phyloP scores from a whole-genome alignment of 2,113 vertebrate genomes.

The Bombycilla garrulus region DNA sequence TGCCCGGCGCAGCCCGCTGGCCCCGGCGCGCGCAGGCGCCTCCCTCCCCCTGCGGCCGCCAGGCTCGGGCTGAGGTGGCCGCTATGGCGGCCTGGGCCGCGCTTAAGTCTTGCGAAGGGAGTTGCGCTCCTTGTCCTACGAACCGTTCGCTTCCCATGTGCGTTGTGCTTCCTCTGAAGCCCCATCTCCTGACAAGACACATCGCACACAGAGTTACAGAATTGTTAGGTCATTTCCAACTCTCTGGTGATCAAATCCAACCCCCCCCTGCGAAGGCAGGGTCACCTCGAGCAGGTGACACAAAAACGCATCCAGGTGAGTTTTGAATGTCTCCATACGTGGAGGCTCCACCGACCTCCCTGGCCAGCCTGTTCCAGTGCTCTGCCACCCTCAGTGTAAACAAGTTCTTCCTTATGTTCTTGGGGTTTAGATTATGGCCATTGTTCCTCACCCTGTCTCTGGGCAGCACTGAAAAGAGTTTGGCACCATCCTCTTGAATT shows the following conservation, averaged over 20 bases:
- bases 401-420: neutral
- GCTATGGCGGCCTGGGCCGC: rapidly evolving
- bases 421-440: neutral
- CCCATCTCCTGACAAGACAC: too few species aligned
- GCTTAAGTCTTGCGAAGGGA: rapidly evolving
- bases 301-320: rapidly evolving
- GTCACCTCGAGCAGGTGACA: neutral
- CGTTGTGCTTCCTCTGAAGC: rapidly evolving
- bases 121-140: rapidly evolving
- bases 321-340: neutral
- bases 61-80: rapidly evolving
- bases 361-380: neutral
- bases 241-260: neutral
- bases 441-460: neutral
- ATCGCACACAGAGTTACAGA: neutral
- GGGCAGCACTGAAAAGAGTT: neutral
- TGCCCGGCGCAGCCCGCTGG: neutral
- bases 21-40: neutral
- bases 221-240: neutral
- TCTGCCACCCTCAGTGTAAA: rapidly evolving
- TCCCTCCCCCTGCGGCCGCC: too few species aligned
- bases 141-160: rapidly evolving
- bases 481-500: neutral
- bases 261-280: neutral
- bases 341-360: neutral